Conservation (phyloP, 2,888 invertebrate species). For the Bedellia somnulentella region DNA sequence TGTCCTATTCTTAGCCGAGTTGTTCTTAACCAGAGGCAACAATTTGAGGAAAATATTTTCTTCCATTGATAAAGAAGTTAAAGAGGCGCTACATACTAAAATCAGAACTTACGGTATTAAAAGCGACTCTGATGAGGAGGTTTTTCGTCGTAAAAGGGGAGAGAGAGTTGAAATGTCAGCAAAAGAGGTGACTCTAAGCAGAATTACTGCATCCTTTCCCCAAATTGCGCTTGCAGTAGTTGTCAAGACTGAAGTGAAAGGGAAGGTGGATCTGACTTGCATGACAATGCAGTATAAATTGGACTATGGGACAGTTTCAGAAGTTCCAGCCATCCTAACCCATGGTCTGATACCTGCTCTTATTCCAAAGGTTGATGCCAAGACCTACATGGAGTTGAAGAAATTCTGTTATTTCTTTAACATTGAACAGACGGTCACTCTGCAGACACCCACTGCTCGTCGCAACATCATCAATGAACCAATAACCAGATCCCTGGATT, state of each 20-base stretch:
- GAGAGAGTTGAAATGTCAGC: background rate
- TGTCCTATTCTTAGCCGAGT: background rate
- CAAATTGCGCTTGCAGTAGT: background rate
- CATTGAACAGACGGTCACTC: no score
- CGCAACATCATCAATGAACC: no score
- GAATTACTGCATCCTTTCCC: background rate
- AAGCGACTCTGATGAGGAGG: background rate
- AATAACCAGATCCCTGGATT: no score
- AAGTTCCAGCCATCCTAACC: no score
- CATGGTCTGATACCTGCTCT: no score
- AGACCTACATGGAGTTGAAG: no score
- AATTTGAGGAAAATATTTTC: background rate
- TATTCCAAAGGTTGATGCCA: no score
- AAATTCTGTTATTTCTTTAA: no score
- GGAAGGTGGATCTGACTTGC: background rate
- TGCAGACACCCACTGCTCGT: no score
- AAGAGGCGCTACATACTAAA: background rate
- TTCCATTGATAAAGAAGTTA: background rate
- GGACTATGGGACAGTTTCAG: no score
- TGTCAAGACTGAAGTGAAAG: background rate
- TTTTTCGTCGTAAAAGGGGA: background rate
- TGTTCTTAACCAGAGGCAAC: background rate
- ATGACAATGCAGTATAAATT: no score
- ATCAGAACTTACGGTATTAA: background rate
- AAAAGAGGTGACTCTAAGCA: background rate